Evolutionary conservation across 2,888 invertebrate genomes (phyloP), one percentile per base, ranked within the genome.

Genomic region (Archips crataeganus): DNA sequence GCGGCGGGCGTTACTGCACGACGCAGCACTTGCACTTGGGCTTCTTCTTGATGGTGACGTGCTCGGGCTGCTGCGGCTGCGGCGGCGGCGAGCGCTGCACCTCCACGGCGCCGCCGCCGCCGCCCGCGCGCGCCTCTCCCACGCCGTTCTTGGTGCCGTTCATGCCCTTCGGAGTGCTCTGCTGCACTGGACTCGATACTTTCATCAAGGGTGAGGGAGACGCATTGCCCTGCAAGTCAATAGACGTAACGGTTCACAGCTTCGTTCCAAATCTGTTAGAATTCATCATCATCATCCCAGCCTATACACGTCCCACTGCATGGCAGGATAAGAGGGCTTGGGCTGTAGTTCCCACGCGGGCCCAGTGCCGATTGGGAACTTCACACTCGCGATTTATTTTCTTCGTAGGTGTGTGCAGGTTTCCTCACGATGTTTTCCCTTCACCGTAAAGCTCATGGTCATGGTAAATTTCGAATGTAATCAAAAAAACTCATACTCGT

Each of bases 1-100:
- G 60, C 0, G 8, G n/a, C n/a, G 62, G 69, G 51, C 68, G 62
- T 96, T 98, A 98, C 96, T 98, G 98, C 90, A 98, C 96, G 90
- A 97, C 97, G 95, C 98, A 98, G 95, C 98, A 98, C 92, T 98
- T 97, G 96, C 98, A 98, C 95, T 98, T 98, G 93, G 97, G 98
- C 95, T 98, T 98, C 96, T 98, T 98, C 95, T 98, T 98, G 89
- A 98, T 96, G 88, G 97, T 97, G 87, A 98, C 98, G 92, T 97
- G 98, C 92, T 98, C 98, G 79, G 98, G 97, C 92, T 98, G 98
- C 85, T 95, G 96, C 67, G 97, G 97, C 87, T 97, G 97, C 83
- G 97, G 97, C 76, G 97, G 96, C 82, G 97, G 96, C 75, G 97
- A 95, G 79, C 96, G 96, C 81, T 97, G 97, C 76, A 98, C 97